Percentiles rank a stretch among this genome's conserved stretches.
phyloP scores from a whole-genome alignment of 2,113 vertebrate species.

The Leucoraja erinaceus region DNA sequence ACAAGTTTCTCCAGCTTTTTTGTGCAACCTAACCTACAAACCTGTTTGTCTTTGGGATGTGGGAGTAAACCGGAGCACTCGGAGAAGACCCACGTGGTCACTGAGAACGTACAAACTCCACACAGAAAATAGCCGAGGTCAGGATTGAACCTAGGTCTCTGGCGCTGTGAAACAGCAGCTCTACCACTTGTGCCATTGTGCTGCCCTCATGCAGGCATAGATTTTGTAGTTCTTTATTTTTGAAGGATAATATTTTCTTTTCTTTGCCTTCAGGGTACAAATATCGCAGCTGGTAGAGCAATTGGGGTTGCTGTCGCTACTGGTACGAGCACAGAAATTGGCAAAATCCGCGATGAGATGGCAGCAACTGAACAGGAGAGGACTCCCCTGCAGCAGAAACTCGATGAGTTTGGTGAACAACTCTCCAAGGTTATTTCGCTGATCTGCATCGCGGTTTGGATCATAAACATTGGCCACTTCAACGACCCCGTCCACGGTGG shows the following conservation, averaged over 20 bases:
- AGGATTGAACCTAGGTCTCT: too few relatives aligned
- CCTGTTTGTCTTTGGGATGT: too few relatives aligned
- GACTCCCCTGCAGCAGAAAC: constrained; percentile 90
- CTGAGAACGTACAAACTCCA: too few relatives aligned
- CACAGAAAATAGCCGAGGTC: too few relatives aligned
- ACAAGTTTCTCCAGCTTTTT: too few relatives aligned
- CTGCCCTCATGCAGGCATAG: neutral
- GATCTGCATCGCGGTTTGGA: constrained; percentile 96
- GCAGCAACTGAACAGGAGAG: constrained; percentile 88
- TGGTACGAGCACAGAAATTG: constrained; percentile 89
- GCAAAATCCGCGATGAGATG: constrained; percentile 97
- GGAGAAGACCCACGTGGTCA: too few relatives aligned
- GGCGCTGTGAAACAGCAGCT: too few relatives aligned
- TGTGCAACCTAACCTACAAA: too few relatives aligned
- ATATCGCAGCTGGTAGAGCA: constrained; percentile 89
- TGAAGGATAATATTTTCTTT: neutral
- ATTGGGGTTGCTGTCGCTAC: constrained; percentile 88
- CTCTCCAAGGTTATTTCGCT: constrained; percentile 96
- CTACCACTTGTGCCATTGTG: too few relatives aligned
- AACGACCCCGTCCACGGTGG: constrained; percentile 94
- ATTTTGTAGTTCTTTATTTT: neutral
- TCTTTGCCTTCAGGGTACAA: constrained; percentile 71
- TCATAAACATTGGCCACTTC: constrained; percentile 98
- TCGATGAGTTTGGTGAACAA: constrained; percentile 95
- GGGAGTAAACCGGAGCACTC: too few relatives aligned